phyloP scores from a whole-genome alignment of 1,140 invertebrate genomes.

The Drosophila neocordata region DNA sequence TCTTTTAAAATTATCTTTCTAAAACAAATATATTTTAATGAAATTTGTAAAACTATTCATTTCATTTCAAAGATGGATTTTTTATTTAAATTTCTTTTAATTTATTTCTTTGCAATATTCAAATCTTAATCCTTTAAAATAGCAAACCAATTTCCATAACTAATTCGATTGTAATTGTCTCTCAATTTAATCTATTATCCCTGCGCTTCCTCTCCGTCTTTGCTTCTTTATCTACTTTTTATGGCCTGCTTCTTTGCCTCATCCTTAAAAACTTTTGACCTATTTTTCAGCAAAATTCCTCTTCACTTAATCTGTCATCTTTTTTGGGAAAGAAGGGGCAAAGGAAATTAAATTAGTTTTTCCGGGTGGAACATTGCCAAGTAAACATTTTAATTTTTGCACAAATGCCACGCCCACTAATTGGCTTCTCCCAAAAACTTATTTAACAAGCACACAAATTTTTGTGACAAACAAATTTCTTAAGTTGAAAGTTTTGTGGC shows the following conservation, averaged over 20 bases:
- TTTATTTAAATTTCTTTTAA: too few relatives aligned
- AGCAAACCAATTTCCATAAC: background rate
- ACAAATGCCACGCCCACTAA: conserved; percentile 58
- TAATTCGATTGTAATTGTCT: conserved; percentile 6
- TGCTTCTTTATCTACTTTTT: background rate
- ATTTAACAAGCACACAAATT: conserved; percentile 15
- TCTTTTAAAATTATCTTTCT: too few relatives aligned
- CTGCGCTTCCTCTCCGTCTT: background rate
- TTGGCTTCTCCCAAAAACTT: conserved; percentile 41
- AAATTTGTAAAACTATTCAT: too few relatives aligned
- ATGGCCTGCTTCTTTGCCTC: background rate
- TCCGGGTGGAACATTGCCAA: conserved; percentile 34
- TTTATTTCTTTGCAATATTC: too few relatives aligned
- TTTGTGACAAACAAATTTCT: conserved; percentile 33
- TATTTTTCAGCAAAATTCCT: conserved; percentile 10
- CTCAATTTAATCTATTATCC: background rate
- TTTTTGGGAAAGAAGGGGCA: conserved; percentile 12
- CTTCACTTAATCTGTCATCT: conserved; percentile 47
- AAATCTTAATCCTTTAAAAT: background rate
- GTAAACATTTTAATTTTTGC: conserved; percentile 60
- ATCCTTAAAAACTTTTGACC: conserved; percentile 1
- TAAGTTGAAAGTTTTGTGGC: conserved; percentile 33
- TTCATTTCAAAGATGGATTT: too few relatives aligned
- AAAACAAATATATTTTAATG: too few relatives aligned
- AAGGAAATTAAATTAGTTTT: conserved; percentile 23